These are phyloP conservation scores for Rhegmatorhina hoffmannsi DNA, from an alignment of 2,113 vertebrate genomes.

Conservation along the genomic window DNA sequence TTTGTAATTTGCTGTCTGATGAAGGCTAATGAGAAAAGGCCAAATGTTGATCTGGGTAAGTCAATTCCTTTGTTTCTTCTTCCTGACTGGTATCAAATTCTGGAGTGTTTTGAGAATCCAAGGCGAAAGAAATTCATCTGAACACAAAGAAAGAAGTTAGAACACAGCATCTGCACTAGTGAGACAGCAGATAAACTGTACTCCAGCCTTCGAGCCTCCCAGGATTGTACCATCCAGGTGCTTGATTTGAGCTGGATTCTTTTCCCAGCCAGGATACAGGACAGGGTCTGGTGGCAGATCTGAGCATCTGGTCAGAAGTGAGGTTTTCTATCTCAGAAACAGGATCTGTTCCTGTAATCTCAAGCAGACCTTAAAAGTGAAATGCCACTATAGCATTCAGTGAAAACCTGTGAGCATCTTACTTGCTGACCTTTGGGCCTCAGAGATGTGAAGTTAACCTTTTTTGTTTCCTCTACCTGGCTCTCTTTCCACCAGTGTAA, in stretches of 20 bases:
- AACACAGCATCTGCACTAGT: not conserved
- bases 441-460: not conserved
- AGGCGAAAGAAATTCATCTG: not conserved
- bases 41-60: not conserved
- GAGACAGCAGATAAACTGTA: not conserved
- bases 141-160: not conserved
- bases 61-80: not conserved
- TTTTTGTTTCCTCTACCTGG: not conserved
- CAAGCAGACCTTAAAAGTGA: not conserved
- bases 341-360: not conserved
- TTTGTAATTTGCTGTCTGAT: not conserved
- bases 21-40: not conserved
- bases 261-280: not conserved
- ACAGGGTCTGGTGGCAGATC: not conserved
- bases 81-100: not conserved
- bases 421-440: not conserved
- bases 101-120: not conserved
- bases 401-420: not conserved
- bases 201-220: not conserved
- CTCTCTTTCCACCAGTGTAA: not conserved
- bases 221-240: rapidly evolving
- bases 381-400: not conserved
- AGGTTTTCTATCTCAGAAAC: not conserved
- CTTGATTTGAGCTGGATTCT: not conserved
- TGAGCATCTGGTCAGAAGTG: not conserved